A percentile compares a stretch with the other conserved stretches of the same genome.
Conservation (phyloP, 2,113 vertebrate species). For the Daboia siamensis region DNA sequence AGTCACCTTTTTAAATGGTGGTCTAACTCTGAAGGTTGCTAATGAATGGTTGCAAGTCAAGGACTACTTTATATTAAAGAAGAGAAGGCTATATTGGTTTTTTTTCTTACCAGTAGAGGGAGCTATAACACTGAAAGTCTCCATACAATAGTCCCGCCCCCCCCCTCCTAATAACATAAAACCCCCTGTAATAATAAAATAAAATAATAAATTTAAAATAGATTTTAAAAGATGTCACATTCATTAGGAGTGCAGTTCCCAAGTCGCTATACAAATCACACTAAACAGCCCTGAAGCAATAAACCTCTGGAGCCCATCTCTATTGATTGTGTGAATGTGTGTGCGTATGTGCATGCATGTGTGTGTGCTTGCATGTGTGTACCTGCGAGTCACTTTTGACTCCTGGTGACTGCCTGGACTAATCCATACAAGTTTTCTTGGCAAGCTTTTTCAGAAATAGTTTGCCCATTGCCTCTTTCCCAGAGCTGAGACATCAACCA, state of each 20-base stretch:
- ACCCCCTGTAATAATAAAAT: background rate
- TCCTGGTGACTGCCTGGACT: background rate
- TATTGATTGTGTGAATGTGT: background rate
- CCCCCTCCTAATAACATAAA: background rate
- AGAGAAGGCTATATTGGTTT: background rate
- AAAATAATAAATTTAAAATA: background rate
- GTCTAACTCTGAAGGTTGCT: background rate
- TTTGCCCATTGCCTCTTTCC: background rate
- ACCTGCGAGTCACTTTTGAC: background rate
- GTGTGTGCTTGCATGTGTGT: background rate
- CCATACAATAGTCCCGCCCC: rapidly evolving
- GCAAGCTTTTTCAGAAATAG: background rate
- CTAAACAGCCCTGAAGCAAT: background rate
- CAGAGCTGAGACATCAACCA: background rate
- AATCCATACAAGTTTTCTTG: background rate
- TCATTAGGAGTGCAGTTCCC: background rate
- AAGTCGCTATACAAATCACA: background rate
- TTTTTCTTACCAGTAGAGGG: background rate
- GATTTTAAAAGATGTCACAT: background rate
- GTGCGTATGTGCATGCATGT: too few relatives aligned
- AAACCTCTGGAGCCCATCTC: background rate
- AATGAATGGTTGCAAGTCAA: background rate
- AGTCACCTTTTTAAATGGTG: background rate
- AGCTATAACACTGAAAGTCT: background rate
- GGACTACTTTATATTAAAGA: background rate